Base-by-base conservation (phyloP, 2,888 invertebrate species). In the Drosophila greeni region DNA sequence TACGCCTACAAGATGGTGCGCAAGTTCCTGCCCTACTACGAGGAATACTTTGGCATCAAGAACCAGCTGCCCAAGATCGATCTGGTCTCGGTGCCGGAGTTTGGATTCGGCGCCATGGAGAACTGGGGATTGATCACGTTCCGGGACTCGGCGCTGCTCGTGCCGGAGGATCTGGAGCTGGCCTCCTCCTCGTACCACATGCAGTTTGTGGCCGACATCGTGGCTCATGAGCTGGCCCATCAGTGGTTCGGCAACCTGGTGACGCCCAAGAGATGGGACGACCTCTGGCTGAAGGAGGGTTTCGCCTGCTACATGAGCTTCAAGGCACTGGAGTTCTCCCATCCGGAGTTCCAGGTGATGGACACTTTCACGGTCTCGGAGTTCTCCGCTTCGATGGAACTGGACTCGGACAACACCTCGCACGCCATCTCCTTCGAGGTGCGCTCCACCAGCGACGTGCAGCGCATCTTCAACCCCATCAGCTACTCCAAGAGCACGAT, bases 181-280 rank as follows among this genome's bases (percentile, higher is more conserved):
- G 87, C 87, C 33, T 88, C 89, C 26, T 89, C 92, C 26, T 90
- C 92, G 34, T 90, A 89, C 72, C 91, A 92, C 70, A 91, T 91
- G 74, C 92, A 94, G 76, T 90, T 91, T 49, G 91, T 94, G 2
- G 92, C 92, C 1, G 91, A 92, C 23, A 92, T 93, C 3, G 90
- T 94, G 5, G 91, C 93, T 0, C 96, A 96, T 82, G 96, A 96
- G 87, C 87, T 95, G 53, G 92, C 94, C 1, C 96, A 96, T 86
- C 94, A 93, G 91, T 95, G 95, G 95, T 94, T 95, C 75, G 95
- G 95, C 7, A 93, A 95, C 84, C 89, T 93, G 18, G 92, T 95
- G 18, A 94, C 94, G 0, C 92, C 92, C 58, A 91, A 92, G 34
- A 94, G 94, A 94, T 95, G 94, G 94, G 91, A 92, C 62, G 92